Conservation (phyloP, 2,797 vertebrate species). For the Pachyuromys duprasi region DNA sequence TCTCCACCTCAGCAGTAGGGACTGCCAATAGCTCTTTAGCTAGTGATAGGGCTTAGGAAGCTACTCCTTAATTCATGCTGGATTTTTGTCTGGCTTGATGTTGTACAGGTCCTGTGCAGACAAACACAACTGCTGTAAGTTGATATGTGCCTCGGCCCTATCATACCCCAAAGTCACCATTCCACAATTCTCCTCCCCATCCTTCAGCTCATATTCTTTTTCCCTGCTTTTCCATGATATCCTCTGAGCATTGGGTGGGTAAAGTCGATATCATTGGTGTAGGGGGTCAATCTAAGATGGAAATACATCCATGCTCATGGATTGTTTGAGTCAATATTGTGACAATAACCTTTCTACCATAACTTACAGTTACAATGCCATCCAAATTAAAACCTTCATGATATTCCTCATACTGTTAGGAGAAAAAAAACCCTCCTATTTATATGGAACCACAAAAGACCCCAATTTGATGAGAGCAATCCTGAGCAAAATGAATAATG, state of each 20-base stretch:
- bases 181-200: too few relatives aligned
- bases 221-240: neutral
- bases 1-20: neutral
- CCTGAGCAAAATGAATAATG: neutral
- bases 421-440: neutral
- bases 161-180: too few relatives aligned
- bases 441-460: neutral
- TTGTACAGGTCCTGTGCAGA: neutral
- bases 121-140: neutral
- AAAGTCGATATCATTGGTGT: neutral
- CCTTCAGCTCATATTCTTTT: neutral
- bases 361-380: neutral
- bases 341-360: neutral
- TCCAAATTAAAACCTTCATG: neutral
- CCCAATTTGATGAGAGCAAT: neutral
- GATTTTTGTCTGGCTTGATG: neutral
- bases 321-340: neutral
- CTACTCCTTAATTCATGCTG: neutral
- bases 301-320: neutral
- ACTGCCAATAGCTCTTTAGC: too few relatives aligned
- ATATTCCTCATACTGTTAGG: neutral
- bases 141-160: too few relatives aligned
- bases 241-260: neutral
- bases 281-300: neutral
- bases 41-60: neutral